Evolutionary conservation across 1,140 invertebrate species (phyloP), one percentile per base, ranked within the genome.

Genomic region (Drosophila micromelanica): DNA sequence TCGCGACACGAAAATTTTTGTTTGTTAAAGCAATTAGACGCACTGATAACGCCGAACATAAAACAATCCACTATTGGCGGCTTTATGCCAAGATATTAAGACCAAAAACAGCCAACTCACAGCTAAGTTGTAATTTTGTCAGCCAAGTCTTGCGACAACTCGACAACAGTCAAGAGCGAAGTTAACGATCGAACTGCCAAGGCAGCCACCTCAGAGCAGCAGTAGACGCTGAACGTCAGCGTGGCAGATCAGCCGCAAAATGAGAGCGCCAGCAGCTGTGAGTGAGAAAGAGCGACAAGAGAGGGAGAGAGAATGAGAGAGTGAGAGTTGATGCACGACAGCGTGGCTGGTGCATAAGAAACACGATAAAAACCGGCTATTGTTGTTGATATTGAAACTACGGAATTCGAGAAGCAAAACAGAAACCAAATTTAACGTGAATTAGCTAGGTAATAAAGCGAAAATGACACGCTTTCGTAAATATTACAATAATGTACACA

Each of bases 291-390:
- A 46, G 54, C 55, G 49, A 38, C 5, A 17, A 27, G 17, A 8
- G 27, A 27, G 45, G 59, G 45, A 52, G 20, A 7, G 30, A 3
- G 37, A n/a, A n/a, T 11, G 27, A 27, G 45, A 62, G 45, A 52
- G 20, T 11, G 30, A 3, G 37, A n/a, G n/a, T n/a, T n/a, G n/a
- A n/a, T 27, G 27, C 4, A 6, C 27, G 43, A 43, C 20, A 64
- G 64, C 12, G 38, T 32, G 27, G 43, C 30, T 12, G 42, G 15
- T 42, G 23, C 55, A 49, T 20, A 9, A 11, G 42, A 23, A 15
- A 65, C 8, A 15, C 35, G 15, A 30, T 46, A 62, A 78, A 85
- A 85, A 84, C 64, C 63, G 61, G 71, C 68, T 56, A 30, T 71
- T 56, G 43, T 62, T 71, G 12, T 59, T 57, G 51, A 49, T 63